Evolutionary conservation across 1,140 invertebrate species (phyloP), one percentile per base, ranked within the genome.

Genomic region (Lysiphlebus fabarum): DNA sequence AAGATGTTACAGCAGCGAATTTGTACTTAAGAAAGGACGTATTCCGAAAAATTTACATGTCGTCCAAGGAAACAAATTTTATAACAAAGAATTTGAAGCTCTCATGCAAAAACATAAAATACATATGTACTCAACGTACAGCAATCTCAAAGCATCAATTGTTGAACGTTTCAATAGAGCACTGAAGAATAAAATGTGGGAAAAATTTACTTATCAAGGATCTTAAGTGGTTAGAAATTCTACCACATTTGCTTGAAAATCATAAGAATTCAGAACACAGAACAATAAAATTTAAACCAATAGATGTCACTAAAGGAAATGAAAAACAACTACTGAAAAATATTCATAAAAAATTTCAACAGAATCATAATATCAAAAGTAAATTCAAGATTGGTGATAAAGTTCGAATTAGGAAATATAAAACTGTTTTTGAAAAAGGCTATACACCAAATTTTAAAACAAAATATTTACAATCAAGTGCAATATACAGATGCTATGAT

Each of bases 21-120:
- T 17, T 47, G 37, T 48, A 3, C 43, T 58, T 5, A 7, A 7
- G 2, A 4, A 53, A 48, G 38, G 40, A 17, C 47, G 43, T 8
- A 36, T 55, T 12, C 58, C 58, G 5, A 43, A 55, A 34, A 60
- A 60, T 7, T 48, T 60, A 40, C 58, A 60, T 26, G 53, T 60
- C 8, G 58, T 55, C 42, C 42, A 33, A 45, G 58, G 49, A n/a
- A 43, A 45, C 54, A 50, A 59, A 44, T 59, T 59, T 10, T 54
- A 60, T 14, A 60, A 60, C n/a, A 11, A n/a, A 14, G 58, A 55
- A 44, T 60, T 60, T 36, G 34, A 60, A 43, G 12, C 11, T 44
- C 37, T 54, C 4, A 45, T 60, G 51, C 14, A 54, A 43, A 11
- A 55, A 7, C 37, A 41, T 37, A 50, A 50, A 9, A 60, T 43